phyloP scores from a whole-genome alignment of 2,113 vertebrate species.

The Ciconia maguari region DNA sequence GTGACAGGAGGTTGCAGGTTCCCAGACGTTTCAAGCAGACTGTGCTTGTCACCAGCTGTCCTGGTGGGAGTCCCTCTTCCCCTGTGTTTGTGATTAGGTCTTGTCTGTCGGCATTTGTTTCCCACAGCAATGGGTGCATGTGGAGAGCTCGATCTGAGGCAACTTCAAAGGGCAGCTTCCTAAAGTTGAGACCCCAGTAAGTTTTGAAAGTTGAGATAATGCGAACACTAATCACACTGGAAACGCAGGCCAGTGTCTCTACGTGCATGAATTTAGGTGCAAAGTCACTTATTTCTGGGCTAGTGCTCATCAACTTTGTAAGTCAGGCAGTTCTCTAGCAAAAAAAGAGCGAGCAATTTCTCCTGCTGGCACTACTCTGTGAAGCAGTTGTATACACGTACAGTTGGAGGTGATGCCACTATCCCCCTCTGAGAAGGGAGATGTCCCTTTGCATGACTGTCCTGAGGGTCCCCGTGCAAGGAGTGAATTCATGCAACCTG shows the following conservation, averaged over 20 bases:
- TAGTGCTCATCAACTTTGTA: background rate
- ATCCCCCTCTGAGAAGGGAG: background rate
- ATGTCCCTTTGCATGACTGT: background rate
- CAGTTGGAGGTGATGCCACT: background rate
- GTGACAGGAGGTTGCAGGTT: background rate
- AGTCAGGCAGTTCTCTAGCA: background rate
- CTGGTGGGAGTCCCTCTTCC: slow-evolving; percentile 26
- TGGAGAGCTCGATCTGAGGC: background rate
- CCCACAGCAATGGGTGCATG: background rate
- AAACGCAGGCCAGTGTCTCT: background rate
- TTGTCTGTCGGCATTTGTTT: background rate
- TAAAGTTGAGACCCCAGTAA: background rate
- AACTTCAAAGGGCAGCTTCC: background rate
- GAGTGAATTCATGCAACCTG: background rate
- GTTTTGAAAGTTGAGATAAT: background rate
- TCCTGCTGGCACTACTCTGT: accelerated
- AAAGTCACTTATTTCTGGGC: background rate
- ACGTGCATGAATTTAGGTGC: background rate
- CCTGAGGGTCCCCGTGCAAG: background rate
- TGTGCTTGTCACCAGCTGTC: slow-evolving; percentile 17
- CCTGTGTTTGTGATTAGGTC: background rate
- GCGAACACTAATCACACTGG: background rate
- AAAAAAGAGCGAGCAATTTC: background rate
- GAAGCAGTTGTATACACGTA: background rate
- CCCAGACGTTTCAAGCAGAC: background rate